Evolutionary conservation across 2,888 invertebrate genomes (phyloP), one percentile per base, ranked within the genome.

Genomic region (Dexiosoma caninum): DNA sequence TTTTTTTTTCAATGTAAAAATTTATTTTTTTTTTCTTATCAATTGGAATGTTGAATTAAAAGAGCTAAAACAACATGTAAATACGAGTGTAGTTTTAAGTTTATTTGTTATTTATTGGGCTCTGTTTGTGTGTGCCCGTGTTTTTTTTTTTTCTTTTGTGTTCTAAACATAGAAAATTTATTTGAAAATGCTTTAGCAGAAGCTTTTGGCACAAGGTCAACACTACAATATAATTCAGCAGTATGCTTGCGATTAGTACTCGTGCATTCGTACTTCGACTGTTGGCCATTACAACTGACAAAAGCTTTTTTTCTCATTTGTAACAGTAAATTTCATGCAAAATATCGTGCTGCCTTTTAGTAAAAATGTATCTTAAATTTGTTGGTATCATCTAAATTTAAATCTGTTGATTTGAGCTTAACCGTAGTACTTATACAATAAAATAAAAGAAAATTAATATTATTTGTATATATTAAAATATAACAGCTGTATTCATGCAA

Each of bases 121-220:
- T n/a, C n/a, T n/a, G n/a, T n/a, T n/a, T n/a, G n/a, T n/a, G n/a
- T n/a, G n/a, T n/a, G n/a, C n/a, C n/a, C n/a, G n/a, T n/a, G n/a
- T n/a, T 66, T 37, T 57, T 37, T 42, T 55, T 64, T 53, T 51
- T 44, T 44, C 60, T 12, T 30, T 59, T 7, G 2, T 30, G 21
- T 81, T 77, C 69, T 77, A 74, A 77, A 77, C 81, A 72, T 77
- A 77, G 77, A 72, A 77, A n/a, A n/a, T 49, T 35, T 67, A 53
- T 57, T 53, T 51, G 67, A 77, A 71, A 76, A 62, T 72, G 71
- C 66, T 80, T 74, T 57, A 62, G 80, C 67, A 42, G 59, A 76
- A 81, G 72, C 72, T 81, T 81, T 77, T 81, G 81, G 81, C 77
- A 77, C 81, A 81, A 81, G 81, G 81, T 81, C 81, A 77, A 81